A percentile compares a stretch with the other conserved stretches of the same genome.
Conservation (phyloP, 2,797 vertebrate genomes). For the Galago senegalensis region DNA sequence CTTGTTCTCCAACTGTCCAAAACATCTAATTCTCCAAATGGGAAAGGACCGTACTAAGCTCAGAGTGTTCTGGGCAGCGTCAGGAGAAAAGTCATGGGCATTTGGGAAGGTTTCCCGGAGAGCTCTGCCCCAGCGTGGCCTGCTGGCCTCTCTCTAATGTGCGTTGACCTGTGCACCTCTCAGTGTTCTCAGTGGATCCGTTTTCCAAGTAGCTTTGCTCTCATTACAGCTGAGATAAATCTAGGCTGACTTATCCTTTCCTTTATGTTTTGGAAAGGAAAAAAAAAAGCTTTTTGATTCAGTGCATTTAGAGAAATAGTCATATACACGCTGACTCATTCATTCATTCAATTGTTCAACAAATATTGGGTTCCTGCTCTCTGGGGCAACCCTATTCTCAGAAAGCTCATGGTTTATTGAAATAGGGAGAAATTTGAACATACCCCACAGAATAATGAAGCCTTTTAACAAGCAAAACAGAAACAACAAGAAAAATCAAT, state of each 20-base stretch:
- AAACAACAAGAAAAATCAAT: background rate
- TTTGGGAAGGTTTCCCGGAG: background rate
- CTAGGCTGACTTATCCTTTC: background rate
- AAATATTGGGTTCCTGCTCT: background rate
- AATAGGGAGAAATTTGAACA: slow-evolving; percentile 9
- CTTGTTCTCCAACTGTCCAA: fast-evolving
- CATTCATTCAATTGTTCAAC: slow-evolving; percentile 3
- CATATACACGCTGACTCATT: background rate
- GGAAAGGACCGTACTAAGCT: background rate
- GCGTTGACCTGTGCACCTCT: background rate
- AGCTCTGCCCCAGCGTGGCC: too few species aligned
- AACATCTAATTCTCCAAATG: background rate
- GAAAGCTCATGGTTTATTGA: background rate
- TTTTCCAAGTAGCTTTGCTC: slow-evolving; percentile 16
- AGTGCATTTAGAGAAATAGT: background rate
- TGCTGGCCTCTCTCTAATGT: background rate
- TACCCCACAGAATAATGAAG: background rate
- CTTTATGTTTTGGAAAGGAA: background rate
- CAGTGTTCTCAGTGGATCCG: background rate
- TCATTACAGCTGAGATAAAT: background rate
- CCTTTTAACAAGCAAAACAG: slow-evolving; percentile 9
- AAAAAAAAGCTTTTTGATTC: slow-evolving; percentile 2
- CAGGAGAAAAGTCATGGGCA: background rate
- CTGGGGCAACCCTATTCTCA: background rate
- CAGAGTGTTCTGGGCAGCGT: background rate